phyloP scores from a whole-genome alignment of 2,888 invertebrate genomes.

The Augochlorella aurata region DNA sequence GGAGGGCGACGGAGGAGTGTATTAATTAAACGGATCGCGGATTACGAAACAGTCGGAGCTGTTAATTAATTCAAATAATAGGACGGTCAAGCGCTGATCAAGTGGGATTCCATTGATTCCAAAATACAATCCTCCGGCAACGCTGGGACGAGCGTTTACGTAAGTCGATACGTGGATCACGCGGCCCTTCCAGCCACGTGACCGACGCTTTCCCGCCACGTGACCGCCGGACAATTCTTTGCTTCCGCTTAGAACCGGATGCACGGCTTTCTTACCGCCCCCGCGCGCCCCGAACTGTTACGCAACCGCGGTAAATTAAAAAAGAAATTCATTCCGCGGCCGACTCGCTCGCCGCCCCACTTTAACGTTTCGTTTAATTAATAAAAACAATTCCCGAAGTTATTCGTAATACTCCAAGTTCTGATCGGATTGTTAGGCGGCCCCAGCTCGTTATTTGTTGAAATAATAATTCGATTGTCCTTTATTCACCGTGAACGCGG shows the following conservation, averaged over 20 bases:
- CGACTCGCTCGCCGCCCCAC: neutral
- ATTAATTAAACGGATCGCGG: constrained; percentile 45
- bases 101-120: constrained; percentile 44
- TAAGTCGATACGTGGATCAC: constrained; percentile 38
- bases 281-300: neutral
- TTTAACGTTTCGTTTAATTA: neutral
- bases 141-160: constrained; percentile 29
- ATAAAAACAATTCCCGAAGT: neutral
- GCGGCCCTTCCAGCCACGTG: constrained; percentile 35
- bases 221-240: neutral
- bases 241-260: constrained; percentile 4
- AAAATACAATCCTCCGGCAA: constrained; percentile 36
- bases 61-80: constrained; percentile 54
- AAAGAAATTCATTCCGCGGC: neutral
- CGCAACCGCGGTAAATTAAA: neutral
- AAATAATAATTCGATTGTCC: neutral
- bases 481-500: neutral
- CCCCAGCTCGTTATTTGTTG: neutral
- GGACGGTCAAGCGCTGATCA: constrained; percentile 37
- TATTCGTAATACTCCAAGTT: neutral
- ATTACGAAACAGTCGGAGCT: constrained; percentile 40
- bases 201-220: neutral
- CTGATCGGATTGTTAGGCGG: neutral
- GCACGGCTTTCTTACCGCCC: neutral
- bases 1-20: neutral